These are phyloP conservation scores for Coecobrya sp. DNA, from an alignment of 2,888 invertebrate genomes.

Conservation along the genomic window DNA sequence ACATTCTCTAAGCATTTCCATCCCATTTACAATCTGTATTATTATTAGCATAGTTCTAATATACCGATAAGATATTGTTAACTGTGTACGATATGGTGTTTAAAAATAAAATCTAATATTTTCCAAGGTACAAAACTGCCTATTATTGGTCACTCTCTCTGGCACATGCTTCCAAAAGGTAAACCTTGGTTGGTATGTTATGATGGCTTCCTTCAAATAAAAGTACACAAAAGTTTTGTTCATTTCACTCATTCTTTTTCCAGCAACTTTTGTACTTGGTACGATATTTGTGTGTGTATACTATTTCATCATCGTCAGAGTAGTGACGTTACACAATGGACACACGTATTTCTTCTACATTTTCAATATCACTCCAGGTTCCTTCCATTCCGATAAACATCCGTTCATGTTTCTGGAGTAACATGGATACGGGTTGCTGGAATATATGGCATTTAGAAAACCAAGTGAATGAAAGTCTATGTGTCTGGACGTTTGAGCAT, in stretches of 20 bases:
- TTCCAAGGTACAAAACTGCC: constrained; percentile 30
- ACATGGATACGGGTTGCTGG: neutral
- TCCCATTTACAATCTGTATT: too few species aligned
- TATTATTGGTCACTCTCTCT: constrained; percentile 33
- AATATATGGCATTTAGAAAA: neutral
- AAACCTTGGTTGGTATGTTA: constrained; percentile 54
- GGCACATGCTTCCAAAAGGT: constrained; percentile 49
- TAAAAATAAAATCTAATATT: constrained; percentile 43
- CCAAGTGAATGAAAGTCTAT: constrained; percentile 13
- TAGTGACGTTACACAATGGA: constrained; percentile 2
- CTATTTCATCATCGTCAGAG: constrained; percentile 44
- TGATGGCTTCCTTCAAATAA: constrained; percentile 41
- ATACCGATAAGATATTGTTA: neutral
- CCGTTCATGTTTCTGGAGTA: constrained; percentile 45
- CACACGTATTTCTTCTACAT: constrained; percentile 1
- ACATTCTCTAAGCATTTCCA: neutral
- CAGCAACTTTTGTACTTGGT: constrained; percentile 25
- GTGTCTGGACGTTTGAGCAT: constrained; percentile 9
- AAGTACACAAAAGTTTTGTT: constrained; percentile 33
- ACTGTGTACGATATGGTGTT: neutral
- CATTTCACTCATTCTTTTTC: constrained; percentile 33
- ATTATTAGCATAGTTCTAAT: neutral
- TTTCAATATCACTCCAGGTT: constrained; percentile 69
- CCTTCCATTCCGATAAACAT: constrained; percentile 40
- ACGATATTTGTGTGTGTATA: constrained; percentile 2